Evolutionary conservation across 2,888 invertebrate genomes (phyloP), one percentile per base, ranked within the genome.

Genomic region (Platycheirus rosarum): DNA sequence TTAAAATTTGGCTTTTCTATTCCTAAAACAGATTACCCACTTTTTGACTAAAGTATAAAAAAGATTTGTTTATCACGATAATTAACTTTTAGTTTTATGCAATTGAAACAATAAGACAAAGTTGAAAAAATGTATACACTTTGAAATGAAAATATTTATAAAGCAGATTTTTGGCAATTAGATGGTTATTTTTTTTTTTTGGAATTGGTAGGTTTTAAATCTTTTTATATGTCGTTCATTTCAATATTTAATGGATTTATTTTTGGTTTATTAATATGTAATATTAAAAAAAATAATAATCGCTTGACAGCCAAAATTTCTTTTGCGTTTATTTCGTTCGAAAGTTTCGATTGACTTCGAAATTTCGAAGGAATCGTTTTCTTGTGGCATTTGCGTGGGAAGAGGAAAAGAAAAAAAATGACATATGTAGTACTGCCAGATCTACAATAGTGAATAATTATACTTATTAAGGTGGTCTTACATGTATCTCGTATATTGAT

Each of bases 271-370:
- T n/a, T 48, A 48, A 77, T 5, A n/a, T 18, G 37, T 23, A 13
- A 37, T n/a, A 37, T 55, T 42, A 62, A 69, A 60, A 55, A 77
- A 77, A 82, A 75, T 69, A 65, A 66, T 63, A 70, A 63, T 77
- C 35, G 51, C 49, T 78, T 74, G 73, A 78, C 73, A 74, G 63
- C 46, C 69, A 49, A 63, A 68, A 37, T 77, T 55, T 71, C 69
- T 53, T 84, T 78, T 46, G 65, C 66, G 71, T 78, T 78, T 68
- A 74, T 78, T 84, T 84, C 84, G 84, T 84, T 84, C 84, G 84
- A 78, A 69, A 78, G 37, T 51, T 84, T 78, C 71, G 82, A 76
- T 82, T 63, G 7, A 14, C 23, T 48, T 20, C n/a, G 13, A 63
- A 29, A n/a, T 51, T 51, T 51, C 51, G 32, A 46, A 18, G 44